A percentile compares a stretch with the other conserved stretches of the same genome.
Evolutionary conservation across 2,888 invertebrate genomes (phyloP).

Genomic region (Spatulosminthurus flaviceps): DNA sequence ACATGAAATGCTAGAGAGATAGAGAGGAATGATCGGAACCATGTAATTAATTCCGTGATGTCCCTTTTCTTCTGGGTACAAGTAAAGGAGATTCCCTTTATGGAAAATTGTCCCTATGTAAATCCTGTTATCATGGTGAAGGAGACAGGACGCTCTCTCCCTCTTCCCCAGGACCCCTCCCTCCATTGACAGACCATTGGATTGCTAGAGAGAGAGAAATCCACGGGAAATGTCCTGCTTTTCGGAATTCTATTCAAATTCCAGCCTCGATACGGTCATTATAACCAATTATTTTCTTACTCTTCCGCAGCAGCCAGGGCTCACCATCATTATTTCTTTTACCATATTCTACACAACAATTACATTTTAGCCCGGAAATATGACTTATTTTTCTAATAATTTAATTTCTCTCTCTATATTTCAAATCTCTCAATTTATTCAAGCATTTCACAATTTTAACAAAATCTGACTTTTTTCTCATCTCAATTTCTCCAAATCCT

Average conservation of each 20-base stretch:
- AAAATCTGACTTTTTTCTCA: no score
- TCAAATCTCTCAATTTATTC: no score
- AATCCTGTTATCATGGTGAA: background rate
- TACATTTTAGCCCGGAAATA: no score
- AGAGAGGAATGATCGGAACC: conserved; percentile 33
- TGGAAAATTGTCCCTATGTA: conserved; percentile 20
- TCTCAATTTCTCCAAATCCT: no score
- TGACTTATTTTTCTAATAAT: no score
- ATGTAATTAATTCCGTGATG: conserved; percentile 37
- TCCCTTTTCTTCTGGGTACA: conserved; percentile 16
- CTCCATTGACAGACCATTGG: conserved; percentile 8
- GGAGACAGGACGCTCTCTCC: no score
- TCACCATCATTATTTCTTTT: background rate
- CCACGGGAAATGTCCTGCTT: conserved; percentile 5
- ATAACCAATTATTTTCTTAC: background rate
- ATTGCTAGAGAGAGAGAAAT: background rate
- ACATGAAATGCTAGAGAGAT: conserved; percentile 33
- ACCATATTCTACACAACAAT: no score
- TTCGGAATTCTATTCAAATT: background rate
- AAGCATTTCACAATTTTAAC: no score
- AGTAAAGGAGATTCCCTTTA: conserved; percentile 22
- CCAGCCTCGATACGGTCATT: background rate
- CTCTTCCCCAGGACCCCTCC: background rate
- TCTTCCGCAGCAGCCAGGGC: background rate
- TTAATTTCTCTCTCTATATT: no score